phyloP scores from a whole-genome alignment of 23 tunicate genomes.

The Ciona savignyi region DNA sequence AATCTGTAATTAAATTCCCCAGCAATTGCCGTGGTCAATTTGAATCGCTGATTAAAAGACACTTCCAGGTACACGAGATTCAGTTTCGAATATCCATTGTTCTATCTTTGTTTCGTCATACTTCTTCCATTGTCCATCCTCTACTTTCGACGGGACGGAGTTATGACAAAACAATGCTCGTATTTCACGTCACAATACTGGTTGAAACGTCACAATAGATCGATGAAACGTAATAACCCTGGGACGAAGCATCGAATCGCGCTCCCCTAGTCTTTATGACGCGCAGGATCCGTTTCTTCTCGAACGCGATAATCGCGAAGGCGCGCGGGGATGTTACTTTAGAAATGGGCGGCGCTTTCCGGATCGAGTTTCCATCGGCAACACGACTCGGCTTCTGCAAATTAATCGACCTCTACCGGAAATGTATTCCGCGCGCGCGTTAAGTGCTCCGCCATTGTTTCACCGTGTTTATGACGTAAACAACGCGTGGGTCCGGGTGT shows the following conservation, averaged over 20 bases:
- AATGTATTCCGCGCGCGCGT: neutral
- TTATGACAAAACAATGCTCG: neutral
- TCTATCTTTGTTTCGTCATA: neutral
- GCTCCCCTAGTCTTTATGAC: slow-evolving; percentile 31
- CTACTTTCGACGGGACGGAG: neutral
- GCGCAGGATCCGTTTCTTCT: neutral
- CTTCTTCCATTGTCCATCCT: no score
- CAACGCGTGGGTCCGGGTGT: neutral
- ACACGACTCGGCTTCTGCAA: no score
- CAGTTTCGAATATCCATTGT: neutral
- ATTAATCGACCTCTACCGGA: neutral
- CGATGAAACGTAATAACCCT: slow-evolving; percentile 27
- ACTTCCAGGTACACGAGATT: neutral
- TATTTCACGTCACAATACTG: neutral
- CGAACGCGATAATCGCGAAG: neutral
- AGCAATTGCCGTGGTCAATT: neutral
- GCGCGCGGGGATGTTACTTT: no score
- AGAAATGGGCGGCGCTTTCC: neutral
- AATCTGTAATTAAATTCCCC: no score
- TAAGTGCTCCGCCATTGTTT: neutral
- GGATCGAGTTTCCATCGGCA: neutral
- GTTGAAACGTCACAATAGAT: slow-evolving; percentile 9
- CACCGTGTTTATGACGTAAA: neutral
- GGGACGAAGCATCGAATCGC: slow-evolving; percentile 10
- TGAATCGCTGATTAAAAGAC: neutral